phyloP scores from a whole-genome alignment of 1,140 invertebrate species.

The Physella acuta region DNA sequence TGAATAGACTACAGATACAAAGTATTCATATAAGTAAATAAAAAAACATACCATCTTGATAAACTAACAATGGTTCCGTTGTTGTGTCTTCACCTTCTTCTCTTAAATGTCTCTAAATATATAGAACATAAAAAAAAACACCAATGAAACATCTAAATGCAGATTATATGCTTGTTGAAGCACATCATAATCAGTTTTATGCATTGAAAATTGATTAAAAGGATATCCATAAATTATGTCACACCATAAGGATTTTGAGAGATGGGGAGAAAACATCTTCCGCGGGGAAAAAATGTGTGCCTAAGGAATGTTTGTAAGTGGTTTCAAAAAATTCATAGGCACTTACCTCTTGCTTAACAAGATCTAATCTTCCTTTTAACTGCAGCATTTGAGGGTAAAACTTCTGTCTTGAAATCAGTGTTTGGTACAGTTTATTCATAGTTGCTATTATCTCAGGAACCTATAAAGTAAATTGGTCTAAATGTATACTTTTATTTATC shows the following conservation, averaged over 20 bases:
- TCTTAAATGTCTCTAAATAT: neutral
- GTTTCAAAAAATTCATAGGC: neutral
- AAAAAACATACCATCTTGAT: conserved; percentile 17
- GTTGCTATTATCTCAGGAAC: conserved; percentile 20
- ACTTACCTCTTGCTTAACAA: conserved; percentile 15
- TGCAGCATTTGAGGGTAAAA: conserved; percentile 22
- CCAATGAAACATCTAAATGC: neutral
- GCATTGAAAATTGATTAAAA: neutral
- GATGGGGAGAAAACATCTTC: neutral
- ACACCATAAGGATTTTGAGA: neutral
- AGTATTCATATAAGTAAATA: neutral
- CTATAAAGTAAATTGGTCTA: neutral
- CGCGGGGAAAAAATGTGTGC: neutral
- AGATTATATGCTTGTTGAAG: neutral
- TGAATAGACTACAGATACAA: neutral
- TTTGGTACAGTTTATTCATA: conserved; percentile 18
- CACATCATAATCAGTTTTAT: neutral
- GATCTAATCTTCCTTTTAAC: conserved; percentile 18
- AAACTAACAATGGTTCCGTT: neutral
- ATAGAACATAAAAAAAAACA: neutral
- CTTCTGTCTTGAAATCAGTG: conserved; percentile 17
- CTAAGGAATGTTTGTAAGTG: neutral
- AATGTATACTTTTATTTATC: neutral
- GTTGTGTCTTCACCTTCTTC: neutral
- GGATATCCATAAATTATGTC: neutral